phyloP scores from a whole-genome alignment of 1,140 invertebrate genomes.

The Ceratosolen solmsi region DNA sequence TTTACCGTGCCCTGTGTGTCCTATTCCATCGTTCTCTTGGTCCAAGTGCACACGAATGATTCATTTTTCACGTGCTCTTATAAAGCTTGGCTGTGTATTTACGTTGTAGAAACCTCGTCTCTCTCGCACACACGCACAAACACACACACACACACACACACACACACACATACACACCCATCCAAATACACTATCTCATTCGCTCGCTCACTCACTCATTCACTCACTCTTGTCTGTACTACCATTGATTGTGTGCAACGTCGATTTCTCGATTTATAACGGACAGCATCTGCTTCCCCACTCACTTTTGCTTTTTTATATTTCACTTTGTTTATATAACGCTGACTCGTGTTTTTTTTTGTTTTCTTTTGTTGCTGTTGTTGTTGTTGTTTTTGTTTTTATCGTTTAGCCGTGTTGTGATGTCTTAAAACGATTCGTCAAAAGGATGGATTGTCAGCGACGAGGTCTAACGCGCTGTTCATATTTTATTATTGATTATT shows the following conservation, averaged over 20 bases:
- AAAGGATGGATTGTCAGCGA: background rate
- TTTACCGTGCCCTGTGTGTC: background rate
- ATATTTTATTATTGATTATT: background rate
- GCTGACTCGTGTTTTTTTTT: no score
- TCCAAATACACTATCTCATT: background rate
- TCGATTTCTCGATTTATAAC: conserved; percentile 39
- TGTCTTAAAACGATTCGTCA: background rate
- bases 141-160: background rate
- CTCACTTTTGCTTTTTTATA: background rate
- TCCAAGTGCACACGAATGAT: conserved; percentile 15
- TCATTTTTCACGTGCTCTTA: conserved; percentile 21
- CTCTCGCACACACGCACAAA: background rate
- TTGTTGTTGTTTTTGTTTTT: no score
- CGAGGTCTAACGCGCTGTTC: background rate
- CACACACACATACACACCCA: background rate
- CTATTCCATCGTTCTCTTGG: background rate
- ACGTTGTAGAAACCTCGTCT: background rate
- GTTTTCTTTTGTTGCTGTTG: no score
- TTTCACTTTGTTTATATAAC: no score
- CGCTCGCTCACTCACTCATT: background rate
- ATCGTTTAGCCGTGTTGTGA: background rate
- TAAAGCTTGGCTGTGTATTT: background rate
- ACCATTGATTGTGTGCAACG: background rate
- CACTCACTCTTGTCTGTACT: background rate
- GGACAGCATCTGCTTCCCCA: conserved; percentile 14